These are phyloP conservation scores for Eunapius fragilis DNA, from an alignment of 37 sponge, comb jelly and placozoan species.

Conservation along the genomic window DNA sequence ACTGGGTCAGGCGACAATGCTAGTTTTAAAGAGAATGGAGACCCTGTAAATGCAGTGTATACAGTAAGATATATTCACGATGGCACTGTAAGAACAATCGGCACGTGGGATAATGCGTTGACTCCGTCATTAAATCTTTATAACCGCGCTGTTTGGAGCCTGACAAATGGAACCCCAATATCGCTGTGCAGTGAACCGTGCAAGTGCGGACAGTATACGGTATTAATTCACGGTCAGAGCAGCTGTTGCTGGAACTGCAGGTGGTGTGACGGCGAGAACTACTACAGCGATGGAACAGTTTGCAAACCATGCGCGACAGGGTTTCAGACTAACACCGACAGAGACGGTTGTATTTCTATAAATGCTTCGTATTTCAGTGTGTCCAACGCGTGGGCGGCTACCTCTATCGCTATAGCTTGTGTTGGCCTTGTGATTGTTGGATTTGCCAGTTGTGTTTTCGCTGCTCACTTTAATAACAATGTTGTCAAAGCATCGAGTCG, in stretches of 20 bases:
- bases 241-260: constrained; percentile 69
- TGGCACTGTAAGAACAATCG: too few species aligned
- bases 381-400: constrained; percentile 1
- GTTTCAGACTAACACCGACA: background rate
- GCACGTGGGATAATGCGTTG: background rate
- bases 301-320: constrained; percentile 53
- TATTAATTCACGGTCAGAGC: background rate
- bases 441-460: background rate
- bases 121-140: too few species aligned
- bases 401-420: constrained; percentile 11
- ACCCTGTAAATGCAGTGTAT: constrained; percentile 1
- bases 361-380: constrained; percentile 3
- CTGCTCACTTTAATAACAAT: constrained; percentile 15
- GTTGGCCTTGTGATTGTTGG: constrained; percentile 5
- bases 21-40: constrained; percentile 40
- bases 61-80: constrained; percentile 16
- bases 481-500: constrained; percentile 57
- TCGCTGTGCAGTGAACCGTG: constrained; percentile 18
- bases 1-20: background rate
- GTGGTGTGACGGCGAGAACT: constrained; percentile 29
- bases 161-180: background rate
- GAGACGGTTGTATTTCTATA: background rate
- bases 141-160: too few species aligned
- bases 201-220: constrained; percentile 25
- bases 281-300: constrained; percentile 8